Percentiles rank a stretch among this genome's conserved stretches.
phyloP scores from a whole-genome alignment of 2,113 vertebrate species.

The Strix uralensis region DNA sequence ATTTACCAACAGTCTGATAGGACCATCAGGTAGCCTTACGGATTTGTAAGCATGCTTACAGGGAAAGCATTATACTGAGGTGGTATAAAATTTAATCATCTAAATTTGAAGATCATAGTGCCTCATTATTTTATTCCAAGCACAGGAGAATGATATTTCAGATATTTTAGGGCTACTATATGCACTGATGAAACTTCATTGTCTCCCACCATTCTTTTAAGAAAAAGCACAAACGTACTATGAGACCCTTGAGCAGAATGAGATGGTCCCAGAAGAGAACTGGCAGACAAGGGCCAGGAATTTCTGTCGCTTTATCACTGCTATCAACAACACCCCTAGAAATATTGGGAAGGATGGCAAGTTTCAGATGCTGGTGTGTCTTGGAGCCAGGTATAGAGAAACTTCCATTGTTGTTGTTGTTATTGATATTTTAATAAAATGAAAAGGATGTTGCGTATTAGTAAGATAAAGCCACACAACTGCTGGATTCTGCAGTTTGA shows the following conservation, averaged over 20 bases:
- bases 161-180: neutral
- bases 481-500: neutral
- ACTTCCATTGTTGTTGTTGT: neutral
- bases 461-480: neutral
- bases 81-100: neutral
- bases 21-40: neutral
- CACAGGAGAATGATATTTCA: neutral
- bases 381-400: constrained; percentile 89
- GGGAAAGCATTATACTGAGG: neutral
- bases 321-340: constrained; percentile 91
- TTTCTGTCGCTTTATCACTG: constrained; percentile 94
- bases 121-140: neutral
- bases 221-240: constrained; percentile 98
- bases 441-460: neutral
- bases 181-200: neutral
- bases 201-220: constrained; percentile 59
- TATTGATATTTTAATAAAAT: neutral
- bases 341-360: constrained; percentile 99
- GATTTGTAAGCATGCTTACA: neutral
- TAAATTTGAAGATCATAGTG: neutral
- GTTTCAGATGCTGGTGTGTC: constrained; percentile 98
- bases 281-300: constrained; percentile 90
- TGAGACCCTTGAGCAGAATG: constrained; percentile 88
- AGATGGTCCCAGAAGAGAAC: constrained; percentile 88
- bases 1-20: rapidly evolving